Evolutionary conservation across 2,797 vertebrate species (phyloP), one percentile per base, ranked within the genome.

Genomic region (Gastrophryne carolinensis): DNA sequence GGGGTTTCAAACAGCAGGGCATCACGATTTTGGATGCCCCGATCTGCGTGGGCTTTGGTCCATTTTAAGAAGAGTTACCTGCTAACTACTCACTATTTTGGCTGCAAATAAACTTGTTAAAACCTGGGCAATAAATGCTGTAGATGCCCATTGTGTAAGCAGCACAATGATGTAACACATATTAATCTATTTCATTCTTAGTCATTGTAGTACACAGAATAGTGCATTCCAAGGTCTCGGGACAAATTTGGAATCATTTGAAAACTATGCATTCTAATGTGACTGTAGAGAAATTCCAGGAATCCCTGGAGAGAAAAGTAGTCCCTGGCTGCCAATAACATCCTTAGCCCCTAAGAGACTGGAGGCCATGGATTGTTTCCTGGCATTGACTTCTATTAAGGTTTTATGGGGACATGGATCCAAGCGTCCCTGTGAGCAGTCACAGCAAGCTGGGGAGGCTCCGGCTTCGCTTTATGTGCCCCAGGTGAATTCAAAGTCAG

Each of bases 371-470:
- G 35, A 13, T 41, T 6, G 19, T 39, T 72, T 72, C 69, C 69
- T 61, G 69, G 17, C 21, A 61, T 72, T 72, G 41, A 72, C 17
- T 41, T 72, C 17, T 30, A 50, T 50, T 61, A 60, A 47, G 21
- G 56, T 50, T 72, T 72, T 72, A 72, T 61, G 19, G 27, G 56
- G 56, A 72, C 29, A 24, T 34, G 56, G 56, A 72, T 54, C 69
- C 69, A 34, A 35, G n/a, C 23, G 23, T 72, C 56, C 56, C 15
- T 49, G 30, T 26, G 69, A 50, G 64, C 5, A 53, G 56, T 2
- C 30, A 17, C 24, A 44, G 56, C 17, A 23, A 30, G 17, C 41
- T 32, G 26, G 21, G 32, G 4, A 44, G 27, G 52, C n/a, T 26
- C 11, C 27, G 69, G 27, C 21, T 44, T 17, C 1, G 6, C 19